Percentiles rank a stretch among this genome's conserved stretches.
phyloP scores from a whole-genome alignment of 2,113 vertebrate species.

The Catagonus wagneri region DNA sequence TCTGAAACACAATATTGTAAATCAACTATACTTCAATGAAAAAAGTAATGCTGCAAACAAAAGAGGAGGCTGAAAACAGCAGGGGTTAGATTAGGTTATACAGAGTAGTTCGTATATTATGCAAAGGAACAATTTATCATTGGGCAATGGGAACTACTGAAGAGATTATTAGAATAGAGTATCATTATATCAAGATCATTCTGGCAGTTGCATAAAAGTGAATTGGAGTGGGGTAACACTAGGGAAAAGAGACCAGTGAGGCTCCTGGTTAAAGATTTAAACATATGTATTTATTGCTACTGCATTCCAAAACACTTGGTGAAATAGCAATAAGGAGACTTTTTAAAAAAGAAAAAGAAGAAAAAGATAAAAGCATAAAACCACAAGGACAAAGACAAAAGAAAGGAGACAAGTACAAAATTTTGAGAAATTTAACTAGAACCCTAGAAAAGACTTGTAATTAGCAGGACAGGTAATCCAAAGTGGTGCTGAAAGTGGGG shows the following conservation, averaged over 20 bases:
- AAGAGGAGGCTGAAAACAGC: neutral
- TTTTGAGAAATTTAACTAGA: neutral
- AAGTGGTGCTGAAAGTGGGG: slow-evolving; percentile 13
- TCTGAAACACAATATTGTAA: neutral
- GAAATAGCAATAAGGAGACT: neutral
- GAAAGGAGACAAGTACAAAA: neutral
- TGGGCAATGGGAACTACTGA: slow-evolving; percentile 22
- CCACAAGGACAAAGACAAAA: neutral
- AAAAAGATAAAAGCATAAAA: neutral
- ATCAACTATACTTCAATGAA: neutral
- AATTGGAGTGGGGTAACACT: neutral
- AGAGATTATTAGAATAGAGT: neutral
- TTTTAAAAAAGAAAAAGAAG: neutral
- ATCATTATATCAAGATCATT: neutral
- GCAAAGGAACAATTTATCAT: neutral
- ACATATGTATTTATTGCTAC: neutral
- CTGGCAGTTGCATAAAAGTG: neutral
- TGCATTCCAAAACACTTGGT: neutral
- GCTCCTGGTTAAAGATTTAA: slow-evolving; percentile 2
- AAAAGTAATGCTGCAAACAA: slow-evolving; percentile 6
- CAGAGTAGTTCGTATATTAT: neutral
- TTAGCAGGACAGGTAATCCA: slow-evolving; percentile 37
- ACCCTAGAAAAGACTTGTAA: neutral
- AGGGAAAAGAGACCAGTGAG: neutral
- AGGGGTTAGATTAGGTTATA: neutral